Evolutionary conservation across 2,888 invertebrate genomes (phyloP), one percentile per base, ranked within the genome.

Genomic region (Cylindroiulus punctatus): DNA sequence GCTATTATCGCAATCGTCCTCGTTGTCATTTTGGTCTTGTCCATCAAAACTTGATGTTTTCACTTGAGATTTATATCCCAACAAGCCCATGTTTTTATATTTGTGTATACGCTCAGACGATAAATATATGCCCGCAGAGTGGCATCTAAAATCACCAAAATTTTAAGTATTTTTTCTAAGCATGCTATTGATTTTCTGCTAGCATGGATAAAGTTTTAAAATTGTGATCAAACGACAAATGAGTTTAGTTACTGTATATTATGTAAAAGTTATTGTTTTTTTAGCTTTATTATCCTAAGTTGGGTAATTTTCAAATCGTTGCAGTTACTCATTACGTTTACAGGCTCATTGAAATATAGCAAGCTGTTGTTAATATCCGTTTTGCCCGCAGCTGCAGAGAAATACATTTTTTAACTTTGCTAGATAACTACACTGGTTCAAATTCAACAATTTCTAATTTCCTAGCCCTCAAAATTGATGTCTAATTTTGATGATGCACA

Each of bases 1-100:
- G 76, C 42, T 4, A 10, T 76, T 3, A 76, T 52, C n/a, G 85
- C 76, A 22, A 40, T 85, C 12, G 76, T 85, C 17, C 36, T 85
- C 12, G 76, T 76, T n/a, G 76, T 85, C 17, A 30, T 85, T 30
- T 76, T 76, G 76, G 76, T 76, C 32, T 30, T 76, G 76, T 76
- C 76, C 30, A 30, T 76, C 30, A 76, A 76, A 76, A 76, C 76
- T 32, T 76, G 76, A 76, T 76, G 12, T 30, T 30, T 30, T 30
- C 4, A 76, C 32, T 10, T 22, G 22, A 22, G 57, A 22, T 65
- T 65, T 22, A 65, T 3, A 65, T 76, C 14, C 14, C 17, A 10
- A 26, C 17, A 30, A 76, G 30, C 30, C 17, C 14, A 10, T 22
- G 17, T 2, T 76, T 8, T 76, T 76, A 10, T 76, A 52, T n/a